Evolutionary conservation across 2,113 vertebrate genomes (phyloP), one percentile per base, ranked within the genome.

Genomic region (Hydrochoerus hydrochaeris): DNA sequence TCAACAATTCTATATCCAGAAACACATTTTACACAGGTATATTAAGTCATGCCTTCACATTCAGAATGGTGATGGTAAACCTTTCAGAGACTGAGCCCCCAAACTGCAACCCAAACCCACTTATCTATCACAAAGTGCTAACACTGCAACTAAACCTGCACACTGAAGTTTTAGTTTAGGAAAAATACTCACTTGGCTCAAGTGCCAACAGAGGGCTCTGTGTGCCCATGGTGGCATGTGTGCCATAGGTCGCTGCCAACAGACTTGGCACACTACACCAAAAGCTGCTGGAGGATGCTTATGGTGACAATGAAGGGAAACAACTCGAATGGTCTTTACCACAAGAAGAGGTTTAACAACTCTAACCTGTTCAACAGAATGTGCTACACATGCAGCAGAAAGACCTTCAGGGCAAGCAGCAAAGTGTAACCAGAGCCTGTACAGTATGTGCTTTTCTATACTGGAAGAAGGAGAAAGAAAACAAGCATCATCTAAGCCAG

Each of bases 1-100:
- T 63, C 24, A 71, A 80, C 26, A 52, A 28, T 52, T 62, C 30
- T 44, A 22, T 10, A 20, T 24, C 20, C 5, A 49, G 84, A 41
- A 35, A 73, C 3, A 12, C 2, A 35, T 52, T 35, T 38, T 26
- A 19, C 1, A 7, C 0, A 46, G 62, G 14, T 5, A n/a, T 0
- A 44, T 49, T 67, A 28, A 26, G 41, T 54, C n/a, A 52, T 0
- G 1, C 35, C 35, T 88, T 60, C 16, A n/a, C 28, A 5, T 82
- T 80, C 58, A 83, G 16, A 77, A 30, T 22, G 44, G 26, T 44
- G 41, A 46, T 28, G 41, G 26, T 3, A 6, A 46, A 46, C 41
- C 41, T 77, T 46, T 77, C 7, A 24, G 73, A 77, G 73, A 77
- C 73, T 4, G 19, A 46, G 12, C 30, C 12, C 41, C 73, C 41